phyloP scores from a whole-genome alignment of 1,140 invertebrate genomes.

The Drosophila athabasca region DNA sequence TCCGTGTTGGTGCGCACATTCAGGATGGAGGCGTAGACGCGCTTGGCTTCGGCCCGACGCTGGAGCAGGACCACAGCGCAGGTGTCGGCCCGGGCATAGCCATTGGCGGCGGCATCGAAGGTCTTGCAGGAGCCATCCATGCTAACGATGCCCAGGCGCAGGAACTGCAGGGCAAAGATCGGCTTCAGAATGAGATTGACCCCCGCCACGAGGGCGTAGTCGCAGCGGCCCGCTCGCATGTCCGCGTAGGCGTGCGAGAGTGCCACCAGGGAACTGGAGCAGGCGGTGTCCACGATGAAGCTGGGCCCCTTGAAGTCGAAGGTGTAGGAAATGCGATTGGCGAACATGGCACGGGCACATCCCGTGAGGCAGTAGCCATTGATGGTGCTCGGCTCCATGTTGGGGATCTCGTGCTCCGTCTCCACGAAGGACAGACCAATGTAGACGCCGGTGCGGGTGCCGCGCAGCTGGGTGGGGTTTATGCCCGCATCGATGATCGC shows the following conservation, averaged over 20 bases:
- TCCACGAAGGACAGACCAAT: conserved; percentile 95
- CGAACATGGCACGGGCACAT: conserved; percentile 97
- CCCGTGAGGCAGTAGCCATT: conserved; percentile 97
- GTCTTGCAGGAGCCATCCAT: conserved; percentile 95
- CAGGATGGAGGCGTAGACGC: conserved; percentile 94
- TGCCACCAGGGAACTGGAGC: conserved; percentile 95
- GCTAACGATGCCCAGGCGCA: conserved; percentile 95
- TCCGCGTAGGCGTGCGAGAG: conserved; percentile 93
- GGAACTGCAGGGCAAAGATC: conserved; percentile 94
- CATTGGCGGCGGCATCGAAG: conserved; percentile 95
- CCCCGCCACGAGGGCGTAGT: conserved; percentile 96
- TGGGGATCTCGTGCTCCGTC: conserved; percentile 91
- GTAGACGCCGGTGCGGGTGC: conserved; percentile 94
- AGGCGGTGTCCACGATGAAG: conserved; percentile 97
- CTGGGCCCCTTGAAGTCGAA: conserved; percentile 97
- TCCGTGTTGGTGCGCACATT: conserved; percentile 95
- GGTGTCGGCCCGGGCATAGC: conserved; percentile 96
- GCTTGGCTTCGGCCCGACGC: conserved; percentile 88
- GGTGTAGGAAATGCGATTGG: conserved; percentile 97
- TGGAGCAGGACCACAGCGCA: conserved; percentile 92
- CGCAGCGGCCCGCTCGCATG: conserved; percentile 94
- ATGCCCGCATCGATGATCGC: conserved; percentile 96
- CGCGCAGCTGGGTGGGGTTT: conserved; percentile 91
- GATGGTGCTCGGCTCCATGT: conserved; percentile 88
- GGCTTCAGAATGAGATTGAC: conserved; percentile 94